These are phyloP conservation scores for Gymnosoma rotundatum DNA, from an alignment of 2,888 invertebrate species.

Conservation along the genomic window DNA sequence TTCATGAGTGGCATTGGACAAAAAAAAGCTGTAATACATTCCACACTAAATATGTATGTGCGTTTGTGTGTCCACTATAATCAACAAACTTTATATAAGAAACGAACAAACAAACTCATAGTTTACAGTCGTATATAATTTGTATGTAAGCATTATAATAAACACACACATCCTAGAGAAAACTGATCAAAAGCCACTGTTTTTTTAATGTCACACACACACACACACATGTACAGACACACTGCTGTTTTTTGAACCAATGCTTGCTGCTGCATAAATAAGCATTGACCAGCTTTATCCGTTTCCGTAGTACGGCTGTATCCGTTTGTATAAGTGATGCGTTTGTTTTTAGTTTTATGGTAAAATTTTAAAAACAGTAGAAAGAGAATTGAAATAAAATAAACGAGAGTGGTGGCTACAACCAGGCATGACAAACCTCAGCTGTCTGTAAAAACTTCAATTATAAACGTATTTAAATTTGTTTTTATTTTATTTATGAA, in stretches of 20 bases:
- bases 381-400: constrained; percentile 19
- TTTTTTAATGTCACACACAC: constrained; percentile 53
- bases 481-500: constrained; percentile 62
- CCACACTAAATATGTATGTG: constrained; percentile 47
- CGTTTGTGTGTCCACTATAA: constrained; percentile 47
- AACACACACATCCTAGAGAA: constrained; percentile 55
- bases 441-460: constrained; percentile 76
- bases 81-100: constrained; percentile 49
- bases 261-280: constrained; percentile 14
- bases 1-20: constrained; percentile 37
- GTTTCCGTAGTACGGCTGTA: constrained; percentile 58
- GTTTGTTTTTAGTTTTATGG: constrained; percentile 21
- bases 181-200: constrained; percentile 61
- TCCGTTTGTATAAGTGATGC: constrained; percentile 54
- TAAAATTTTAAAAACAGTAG: neutral
- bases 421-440: constrained; percentile 74
- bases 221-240: constrained; percentile 1
- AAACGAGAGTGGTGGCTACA: constrained; percentile 17
- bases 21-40: neutral
- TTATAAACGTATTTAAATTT: constrained; percentile 72
- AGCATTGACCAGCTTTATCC: constrained; percentile 59
- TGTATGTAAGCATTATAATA: neutral
- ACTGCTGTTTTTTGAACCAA: neutral
- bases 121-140: constrained; percentile 4
- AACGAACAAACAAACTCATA: constrained; percentile 25